Evolutionary conservation across 1,140 invertebrate genomes (phyloP).

Genomic region (Oryctes rhinoceros): DNA sequence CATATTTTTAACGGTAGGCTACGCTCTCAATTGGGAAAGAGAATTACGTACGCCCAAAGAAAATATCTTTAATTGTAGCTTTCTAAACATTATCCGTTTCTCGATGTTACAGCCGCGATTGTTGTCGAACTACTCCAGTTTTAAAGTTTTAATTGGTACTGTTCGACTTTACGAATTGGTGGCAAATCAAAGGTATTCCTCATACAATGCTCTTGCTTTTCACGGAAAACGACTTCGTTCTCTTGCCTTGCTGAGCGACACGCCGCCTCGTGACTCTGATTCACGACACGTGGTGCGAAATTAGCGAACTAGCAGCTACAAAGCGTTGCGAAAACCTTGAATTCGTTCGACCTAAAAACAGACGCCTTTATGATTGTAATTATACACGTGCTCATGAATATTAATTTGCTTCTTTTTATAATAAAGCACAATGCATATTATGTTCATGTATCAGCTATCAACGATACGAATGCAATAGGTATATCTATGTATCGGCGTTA

Average conservation of each 20-base stretch:
- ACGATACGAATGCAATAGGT: neutral
- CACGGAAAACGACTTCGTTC: too few relatives aligned
- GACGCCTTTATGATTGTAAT: conserved; percentile 3
- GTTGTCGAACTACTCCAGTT: too few relatives aligned
- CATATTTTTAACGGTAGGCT: too few relatives aligned
- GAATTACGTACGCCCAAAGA: too few relatives aligned
- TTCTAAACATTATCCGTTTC: too few relatives aligned
- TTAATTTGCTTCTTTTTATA: conserved; percentile 11
- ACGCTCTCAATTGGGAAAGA: too few relatives aligned
- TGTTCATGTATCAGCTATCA: neutral
- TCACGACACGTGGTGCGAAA: neutral
- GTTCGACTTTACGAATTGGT: too few relatives aligned
- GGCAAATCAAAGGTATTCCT: too few relatives aligned
- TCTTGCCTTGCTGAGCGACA: neutral
- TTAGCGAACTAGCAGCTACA: conserved; percentile 16
- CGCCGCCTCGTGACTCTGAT: neutral
- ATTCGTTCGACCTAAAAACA: neutral
- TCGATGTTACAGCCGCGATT: too few relatives aligned
- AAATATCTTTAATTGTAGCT: too few relatives aligned
- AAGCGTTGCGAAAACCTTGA: conserved; percentile 14
- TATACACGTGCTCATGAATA: conserved; percentile 18
- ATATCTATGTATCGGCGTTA: neutral
- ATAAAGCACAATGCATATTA: neutral
- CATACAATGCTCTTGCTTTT: too few relatives aligned
- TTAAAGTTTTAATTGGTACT: too few relatives aligned